phyloP scores from a whole-genome alignment of 1,140 invertebrate species.

The Helicorthomorpha holstii region DNA sequence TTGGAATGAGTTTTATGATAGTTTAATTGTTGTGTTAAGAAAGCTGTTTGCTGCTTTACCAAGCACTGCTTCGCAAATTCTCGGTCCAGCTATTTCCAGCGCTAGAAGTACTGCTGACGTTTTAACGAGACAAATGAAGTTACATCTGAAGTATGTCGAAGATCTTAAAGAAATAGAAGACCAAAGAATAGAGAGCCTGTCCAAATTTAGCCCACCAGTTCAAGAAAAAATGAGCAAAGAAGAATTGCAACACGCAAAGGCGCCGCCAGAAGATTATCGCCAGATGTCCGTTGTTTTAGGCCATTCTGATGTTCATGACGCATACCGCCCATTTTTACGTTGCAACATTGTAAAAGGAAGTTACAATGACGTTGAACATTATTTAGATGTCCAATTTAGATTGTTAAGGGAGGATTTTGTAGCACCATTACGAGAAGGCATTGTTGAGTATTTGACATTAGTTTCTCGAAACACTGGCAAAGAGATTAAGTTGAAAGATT shows the following conservation, averaged over 20 bases:
- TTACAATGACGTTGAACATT: constrained; percentile 27
- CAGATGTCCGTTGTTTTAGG: constrained; percentile 10
- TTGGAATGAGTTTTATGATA: too few species aligned
- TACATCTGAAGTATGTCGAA: too few species aligned
- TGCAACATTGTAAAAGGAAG: constrained; percentile 21
- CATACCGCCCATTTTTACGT: constrained; percentile 13
- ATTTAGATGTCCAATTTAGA: constrained; percentile 32
- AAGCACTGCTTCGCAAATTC: too few species aligned
- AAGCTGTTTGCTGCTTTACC: too few species aligned
- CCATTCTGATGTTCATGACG: constrained; percentile 5
- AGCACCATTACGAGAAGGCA: constrained; percentile 25
- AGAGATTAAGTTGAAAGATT: not conserved
- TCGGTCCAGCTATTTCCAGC: too few species aligned
- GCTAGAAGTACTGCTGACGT: too few species aligned
- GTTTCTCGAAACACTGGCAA: not conserved
- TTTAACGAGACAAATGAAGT: too few species aligned
- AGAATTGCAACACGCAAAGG: not conserved
- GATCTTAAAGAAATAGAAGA: too few species aligned
- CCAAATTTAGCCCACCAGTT: too few species aligned
- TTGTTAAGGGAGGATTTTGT: constrained; percentile 33
- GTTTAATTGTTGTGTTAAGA: too few species aligned
- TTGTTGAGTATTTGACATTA: constrained; percentile 15
- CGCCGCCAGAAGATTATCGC: constrained; percentile 10
- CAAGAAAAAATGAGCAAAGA: not conserved
- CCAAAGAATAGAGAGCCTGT: too few species aligned